Percentiles rank a stretch among this genome's conserved stretches.
These are phyloP conservation scores for Hemibagrus wyckioides DNA, from an alignment of 2,113 vertebrate genomes.

Conservation along the genomic window DNA sequence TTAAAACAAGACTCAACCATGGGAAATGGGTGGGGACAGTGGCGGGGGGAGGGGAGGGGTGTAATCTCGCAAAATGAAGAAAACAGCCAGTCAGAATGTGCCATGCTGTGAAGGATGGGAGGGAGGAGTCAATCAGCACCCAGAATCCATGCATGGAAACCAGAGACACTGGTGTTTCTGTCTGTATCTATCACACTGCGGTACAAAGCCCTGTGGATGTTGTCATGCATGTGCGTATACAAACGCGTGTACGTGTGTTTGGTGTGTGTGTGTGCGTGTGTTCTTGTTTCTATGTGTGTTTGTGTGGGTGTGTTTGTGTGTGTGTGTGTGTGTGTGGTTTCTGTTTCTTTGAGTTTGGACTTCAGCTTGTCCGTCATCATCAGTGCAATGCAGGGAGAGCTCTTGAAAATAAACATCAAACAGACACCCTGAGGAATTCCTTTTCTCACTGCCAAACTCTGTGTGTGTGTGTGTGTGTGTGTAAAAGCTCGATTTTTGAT, in stretches of 20 bases:
- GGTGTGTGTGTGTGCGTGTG: conserved; percentile 9
- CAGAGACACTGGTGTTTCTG: conserved; percentile 43
- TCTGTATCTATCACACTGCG: conserved; percentile 46
- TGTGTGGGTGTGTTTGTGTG: conserved; percentile 34
- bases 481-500: not conserved
- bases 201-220: conserved; percentile 45
- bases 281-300: conserved; percentile 19
- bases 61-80: not conserved
- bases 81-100: conserved; percentile 39
- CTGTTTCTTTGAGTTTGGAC: conserved; percentile 55
- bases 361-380: conserved; percentile 63
- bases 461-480: conserved; percentile 30
- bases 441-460: conserved; percentile 28
- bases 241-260: conserved; percentile 39
- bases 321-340: conserved; percentile 55
- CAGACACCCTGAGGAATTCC: conserved; percentile 58
- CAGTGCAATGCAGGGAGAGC: conserved; percentile 33
- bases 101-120: conserved; percentile 32
- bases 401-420: conserved; percentile 67
- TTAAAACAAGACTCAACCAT: conserved; percentile 34
- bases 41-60: not conserved
- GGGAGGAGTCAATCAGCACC: conserved; percentile 48
- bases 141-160: conserved; percentile 42
- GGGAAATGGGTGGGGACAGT: not conserved
- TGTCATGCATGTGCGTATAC: conserved; percentile 61